Base-by-base conservation (phyloP, 2,113 vertebrate species). In the Cavia aperea region DNA sequence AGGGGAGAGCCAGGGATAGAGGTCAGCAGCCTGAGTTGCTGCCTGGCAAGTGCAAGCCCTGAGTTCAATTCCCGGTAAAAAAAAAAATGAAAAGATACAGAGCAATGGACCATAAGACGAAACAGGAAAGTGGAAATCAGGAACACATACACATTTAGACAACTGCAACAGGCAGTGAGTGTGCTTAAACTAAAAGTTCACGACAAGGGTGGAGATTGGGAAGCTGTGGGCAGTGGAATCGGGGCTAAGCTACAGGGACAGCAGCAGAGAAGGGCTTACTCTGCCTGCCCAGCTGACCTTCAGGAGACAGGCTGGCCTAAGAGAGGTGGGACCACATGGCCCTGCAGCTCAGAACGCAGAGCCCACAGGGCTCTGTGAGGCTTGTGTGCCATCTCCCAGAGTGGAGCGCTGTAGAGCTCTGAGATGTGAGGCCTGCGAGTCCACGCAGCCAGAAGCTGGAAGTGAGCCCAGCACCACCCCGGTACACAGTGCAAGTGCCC, bases 151-250 rank as follows among this genome's bases (percentile, higher is more conserved):
- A 36, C 9, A 7, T 29, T 43, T 2, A 18, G 18, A 23, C 8
- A 10, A 21, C 2, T 31, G 4, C 72, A 29, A 9, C 23, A 56
- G 33, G 36, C 0, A 1, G 63, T 21, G 33, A 1, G 63, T 21
- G 33, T 2, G 7, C 0, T 1, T 11, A n/a, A 5, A 49, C 7
- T 1, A 1, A 36, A 33, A 14, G 39, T 46, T 33, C 16, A 4
- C 0, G 16, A 14, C 5, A 19, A n/a, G 19, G 16, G 10, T 4
- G 56, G 63, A 13, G 16, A 15, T 18, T 0, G 2, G 62, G 26
- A 4, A 8, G n/a, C 85, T 19, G 24, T 7, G 11, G 39, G 33
- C 19, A 19, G 16, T 16, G 18, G 60, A 24, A 14, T 2, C 2
- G 46, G 29, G 26, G 4, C 23, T 26, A 13, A 43, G 75, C 77